Evolutionary conservation across 2,113 vertebrate genomes (phyloP), one percentile per base, ranked within the genome.

Genomic region (Trachemys scripta): DNA sequence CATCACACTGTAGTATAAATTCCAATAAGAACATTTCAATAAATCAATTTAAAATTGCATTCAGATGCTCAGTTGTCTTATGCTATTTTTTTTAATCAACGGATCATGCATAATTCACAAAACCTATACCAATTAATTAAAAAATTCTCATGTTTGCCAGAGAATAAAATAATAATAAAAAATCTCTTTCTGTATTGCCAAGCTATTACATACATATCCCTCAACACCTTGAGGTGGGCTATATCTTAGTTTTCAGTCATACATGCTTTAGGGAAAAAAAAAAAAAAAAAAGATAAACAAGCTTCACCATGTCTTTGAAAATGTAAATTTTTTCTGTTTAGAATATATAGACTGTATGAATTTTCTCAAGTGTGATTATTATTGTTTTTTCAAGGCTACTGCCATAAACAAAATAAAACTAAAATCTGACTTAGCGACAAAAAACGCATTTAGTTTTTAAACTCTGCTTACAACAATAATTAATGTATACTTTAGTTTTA

Each of bases 391-490:
- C 88, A 95, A 88, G 82, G 92, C 75, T 78, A 47, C 11, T 78
- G 75, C 42, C 20, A 92, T 95, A 93, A 94, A 92, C 90, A 97
- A 93, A 90, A 94, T 87, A 91, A 95, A 94, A 91, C 78, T 93
- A 82, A 95, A 93, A 93, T 95, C 89, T 85, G 88, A 42, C 81
- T 90, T 91, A 35, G 81, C 92, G 72, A 90, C 62, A 57, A 90
- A 90, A 82, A 54, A 94, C 87, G 50, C 59, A 86, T 82, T 83
- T 20, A 3, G 1, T 80, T 90, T 91, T 79, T 87, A 85, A 38
- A 69, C 16, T 27, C 59, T 69, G 29, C 27, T 51, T 54, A 88
- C 57, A 80, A 59, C 78, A 85, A 87, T 80, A 83, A 93, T 17
- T 56, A 89, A 11, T 87, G 10, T 2, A 2, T 16, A 31, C 22